A percentile compares a stretch with the other conserved stretches of the same genome.
These are phyloP conservation scores for Trachelus tabidus DNA, from an alignment of 2,888 invertebrate genomes.

Conservation along the genomic window DNA sequence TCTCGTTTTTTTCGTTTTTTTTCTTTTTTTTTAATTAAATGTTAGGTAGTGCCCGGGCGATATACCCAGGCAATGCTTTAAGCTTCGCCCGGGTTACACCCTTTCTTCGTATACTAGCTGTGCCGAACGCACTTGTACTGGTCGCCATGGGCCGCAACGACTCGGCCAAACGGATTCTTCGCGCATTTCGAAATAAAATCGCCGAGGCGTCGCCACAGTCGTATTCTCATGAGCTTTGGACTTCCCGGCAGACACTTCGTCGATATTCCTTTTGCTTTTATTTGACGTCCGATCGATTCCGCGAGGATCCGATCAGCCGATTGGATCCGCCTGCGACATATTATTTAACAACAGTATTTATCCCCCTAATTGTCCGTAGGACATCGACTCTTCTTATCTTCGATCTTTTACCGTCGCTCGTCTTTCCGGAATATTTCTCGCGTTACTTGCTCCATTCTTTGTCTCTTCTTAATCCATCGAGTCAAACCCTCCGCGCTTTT, in stretches of 20 bases:
- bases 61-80: conserved; percentile 50
- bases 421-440: neutral
- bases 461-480: neutral
- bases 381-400: conserved; percentile 38
- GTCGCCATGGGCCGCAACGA: conserved; percentile 53
- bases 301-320: conserved; percentile 48
- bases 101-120: conserved; percentile 66
- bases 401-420: neutral
- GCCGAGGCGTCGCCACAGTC: neutral
- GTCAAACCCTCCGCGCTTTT: neutral
- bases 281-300: neutral
- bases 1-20: conserved; percentile 36
- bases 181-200: neutral
- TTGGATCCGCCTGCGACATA: conserved; percentile 55
- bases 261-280: neutral
- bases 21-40: conserved; percentile 56
- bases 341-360: conserved; percentile 63
- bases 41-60: conserved; percentile 58
- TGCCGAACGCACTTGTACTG: conserved; percentile 66
- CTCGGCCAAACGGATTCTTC: conserved; percentile 42
- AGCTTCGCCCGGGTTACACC: conserved; percentile 46
- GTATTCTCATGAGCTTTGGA: neutral
- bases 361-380: conserved; percentile 58
- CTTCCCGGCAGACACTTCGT: neutral
- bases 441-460: neutral